phyloP scores from a whole-genome alignment of 2,888 invertebrate genomes.

The Tolmerus cingulatus region DNA sequence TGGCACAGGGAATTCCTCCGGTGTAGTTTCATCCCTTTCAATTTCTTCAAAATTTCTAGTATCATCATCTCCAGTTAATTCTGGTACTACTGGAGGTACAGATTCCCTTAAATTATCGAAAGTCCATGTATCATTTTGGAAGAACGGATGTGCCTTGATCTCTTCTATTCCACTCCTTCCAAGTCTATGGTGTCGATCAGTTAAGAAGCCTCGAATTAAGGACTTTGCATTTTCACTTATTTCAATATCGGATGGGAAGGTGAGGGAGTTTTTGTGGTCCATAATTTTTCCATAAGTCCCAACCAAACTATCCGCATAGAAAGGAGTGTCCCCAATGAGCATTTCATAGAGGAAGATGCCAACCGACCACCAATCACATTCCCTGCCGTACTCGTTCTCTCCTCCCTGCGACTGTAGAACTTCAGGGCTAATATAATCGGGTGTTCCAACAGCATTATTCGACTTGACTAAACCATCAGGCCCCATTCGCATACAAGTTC shows the following conservation, averaged over 20 bases:
- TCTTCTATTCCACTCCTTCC: conserved; percentile 93
- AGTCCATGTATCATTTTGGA: conserved; percentile 96
- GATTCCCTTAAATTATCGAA: conserved; percentile 95
- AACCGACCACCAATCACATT: conserved; percentile 99
- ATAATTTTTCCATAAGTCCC: conserved; percentile 99
- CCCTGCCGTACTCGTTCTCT: conserved; percentile 94
- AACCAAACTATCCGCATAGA: conserved; percentile 97
- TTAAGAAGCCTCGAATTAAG: conserved; percentile 92
- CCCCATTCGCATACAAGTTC: conserved; percentile 99
- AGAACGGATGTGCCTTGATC: conserved; percentile 94
- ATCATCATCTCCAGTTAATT: conserved; percentile 94
- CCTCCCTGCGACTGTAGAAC: conserved; percentile 96
- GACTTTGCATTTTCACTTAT: conserved; percentile 88
- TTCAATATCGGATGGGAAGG: conserved; percentile 94
- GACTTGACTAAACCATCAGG: conserved; percentile 93
- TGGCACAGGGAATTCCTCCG: conserved; percentile 94
- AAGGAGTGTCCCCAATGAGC: conserved; percentile 98
- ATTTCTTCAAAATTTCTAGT: conserved; percentile 98
- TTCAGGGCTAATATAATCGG: conserved; percentile 99
- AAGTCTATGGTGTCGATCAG: conserved; percentile 87
- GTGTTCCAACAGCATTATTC: conserved; percentile 98
- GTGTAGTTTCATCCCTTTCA: conserved; percentile 90
- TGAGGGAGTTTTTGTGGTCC: conserved; percentile 96
- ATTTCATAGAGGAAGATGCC: conserved; percentile 99
- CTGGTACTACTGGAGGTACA: conserved; percentile 96